phyloP scores from a whole-genome alignment of 2,888 invertebrate species.

The Chorisops tibialis region DNA sequence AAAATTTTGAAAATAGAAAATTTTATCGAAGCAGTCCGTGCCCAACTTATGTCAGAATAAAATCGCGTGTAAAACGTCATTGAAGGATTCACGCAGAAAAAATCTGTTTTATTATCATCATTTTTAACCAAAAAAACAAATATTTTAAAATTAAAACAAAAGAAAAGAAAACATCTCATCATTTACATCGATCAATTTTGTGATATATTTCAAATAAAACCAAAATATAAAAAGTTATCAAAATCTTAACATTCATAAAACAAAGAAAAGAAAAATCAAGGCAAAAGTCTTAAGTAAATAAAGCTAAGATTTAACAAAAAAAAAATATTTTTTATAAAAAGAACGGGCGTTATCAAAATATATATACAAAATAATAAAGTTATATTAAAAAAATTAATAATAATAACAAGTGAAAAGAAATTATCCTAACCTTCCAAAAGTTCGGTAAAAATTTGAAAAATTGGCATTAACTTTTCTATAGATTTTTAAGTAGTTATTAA shows the following conservation, averaged over 20 bases:
- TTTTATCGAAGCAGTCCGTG: constrained; percentile 9
- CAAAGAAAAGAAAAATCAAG: constrained; percentile 17
- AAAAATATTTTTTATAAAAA: background rate
- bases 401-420: background rate
- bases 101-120: background rate
- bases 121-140: background rate
- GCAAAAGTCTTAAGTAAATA: constrained; percentile 15
- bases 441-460: background rate
- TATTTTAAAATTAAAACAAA: background rate
- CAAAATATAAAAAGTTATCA: constrained; percentile 16
- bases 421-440: constrained; percentile 24
- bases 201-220: constrained; percentile 32
- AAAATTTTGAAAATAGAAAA: background rate
- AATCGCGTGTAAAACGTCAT: background rate
- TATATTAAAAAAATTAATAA: background rate
- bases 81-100: background rate
- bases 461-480: background rate
- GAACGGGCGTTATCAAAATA: background rate
- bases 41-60: background rate
- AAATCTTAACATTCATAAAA: constrained; percentile 16
- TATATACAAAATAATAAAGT: background rate
- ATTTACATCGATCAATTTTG: constrained; percentile 37
- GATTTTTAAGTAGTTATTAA: constrained; percentile 14
- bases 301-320: background rate
- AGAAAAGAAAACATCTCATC: constrained; percentile 16